phyloP scores from a whole-genome alignment of 2,888 invertebrate species.

The Eilema caniola region DNA sequence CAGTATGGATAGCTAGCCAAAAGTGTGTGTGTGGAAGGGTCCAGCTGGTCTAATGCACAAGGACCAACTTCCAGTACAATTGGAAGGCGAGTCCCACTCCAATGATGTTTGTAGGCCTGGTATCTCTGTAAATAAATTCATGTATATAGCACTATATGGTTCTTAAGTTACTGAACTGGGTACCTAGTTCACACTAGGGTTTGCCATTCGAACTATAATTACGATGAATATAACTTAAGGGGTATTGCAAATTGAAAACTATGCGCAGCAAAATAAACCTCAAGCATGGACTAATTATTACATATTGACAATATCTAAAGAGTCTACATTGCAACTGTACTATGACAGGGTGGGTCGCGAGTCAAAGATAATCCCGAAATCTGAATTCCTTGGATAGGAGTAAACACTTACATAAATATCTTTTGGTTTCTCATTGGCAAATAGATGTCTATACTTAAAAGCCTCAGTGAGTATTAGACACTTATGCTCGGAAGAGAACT shows the following conservation, averaged over 20 bases:
- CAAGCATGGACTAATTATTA: too few species aligned
- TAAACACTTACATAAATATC: constrained; percentile 90
- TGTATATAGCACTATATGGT: neutral
- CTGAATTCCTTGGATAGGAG: too few species aligned
- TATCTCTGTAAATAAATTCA: constrained; percentile 87
- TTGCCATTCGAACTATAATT: too few species aligned
- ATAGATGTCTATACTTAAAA: constrained; percentile 92
- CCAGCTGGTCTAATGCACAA: constrained; percentile 96
- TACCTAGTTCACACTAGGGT: too few species aligned
- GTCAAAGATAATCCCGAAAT: too few species aligned
- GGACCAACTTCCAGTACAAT: constrained; percentile 97
- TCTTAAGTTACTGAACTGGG: too few species aligned
- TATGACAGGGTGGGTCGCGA: too few species aligned
- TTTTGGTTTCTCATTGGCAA: constrained; percentile 92
- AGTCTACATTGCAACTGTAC: too few species aligned
- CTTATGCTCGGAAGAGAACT: constrained; percentile 98
- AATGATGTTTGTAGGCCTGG: constrained; percentile 97
- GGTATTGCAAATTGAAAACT: too few species aligned
- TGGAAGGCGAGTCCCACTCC: constrained; percentile 97
- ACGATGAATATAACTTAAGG: too few species aligned
- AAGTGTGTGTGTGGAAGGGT: constrained; percentile 93
- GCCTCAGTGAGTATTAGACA: constrained; percentile 97
- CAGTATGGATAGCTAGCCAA: constrained; percentile 88
- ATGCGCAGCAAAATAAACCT: too few species aligned
- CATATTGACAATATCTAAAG: too few species aligned